Evolutionary conservation across 2,888 invertebrate genomes (phyloP).

Genomic region (Apeira syringaria): DNA sequence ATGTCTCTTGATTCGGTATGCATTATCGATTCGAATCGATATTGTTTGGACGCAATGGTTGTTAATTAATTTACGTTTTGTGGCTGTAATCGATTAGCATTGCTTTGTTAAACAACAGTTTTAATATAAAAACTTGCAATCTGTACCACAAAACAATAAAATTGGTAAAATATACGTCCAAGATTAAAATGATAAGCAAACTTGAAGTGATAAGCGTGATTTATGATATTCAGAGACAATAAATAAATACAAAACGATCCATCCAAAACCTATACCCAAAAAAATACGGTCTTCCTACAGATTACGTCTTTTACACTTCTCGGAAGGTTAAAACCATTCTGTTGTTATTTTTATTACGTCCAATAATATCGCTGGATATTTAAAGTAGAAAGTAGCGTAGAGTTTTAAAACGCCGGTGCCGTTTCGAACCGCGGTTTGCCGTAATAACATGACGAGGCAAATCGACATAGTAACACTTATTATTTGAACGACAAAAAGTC

Average conservation of each 20-base stretch:
- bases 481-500: conserved; percentile 61
- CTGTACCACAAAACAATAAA: conserved; percentile 20
- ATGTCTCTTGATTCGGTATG: conserved; percentile 44
- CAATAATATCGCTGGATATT: conserved; percentile 17
- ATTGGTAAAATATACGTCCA: not conserved
- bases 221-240: conserved; percentile 20
- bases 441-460: conserved; percentile 66
- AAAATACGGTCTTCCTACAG: conserved; percentile 18
- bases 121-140: conserved; percentile 27
- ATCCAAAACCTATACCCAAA: conserved; percentile 15
- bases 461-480: conserved; percentile 69
- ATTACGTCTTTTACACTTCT: conserved; percentile 24
- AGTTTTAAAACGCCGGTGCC: conserved; percentile 60
- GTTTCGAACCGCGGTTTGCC: conserved; percentile 61
- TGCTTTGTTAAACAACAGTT: conserved; percentile 34
- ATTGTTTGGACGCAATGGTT: conserved; percentile 38
- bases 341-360: conserved; percentile 22
- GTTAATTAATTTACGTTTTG: conserved; percentile 46
- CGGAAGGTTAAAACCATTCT: conserved; percentile 25
- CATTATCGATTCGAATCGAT: conserved; percentile 40
- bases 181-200: conserved; percentile 13
- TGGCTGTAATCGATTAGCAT: conserved; percentile 59
- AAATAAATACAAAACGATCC: conserved; percentile 18
- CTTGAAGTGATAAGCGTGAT: conserved; percentile 19
- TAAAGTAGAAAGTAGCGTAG: conserved; percentile 51